Evolutionary conservation across 1,140 invertebrate species (phyloP).

Genomic region (Pissodes strobi): DNA sequence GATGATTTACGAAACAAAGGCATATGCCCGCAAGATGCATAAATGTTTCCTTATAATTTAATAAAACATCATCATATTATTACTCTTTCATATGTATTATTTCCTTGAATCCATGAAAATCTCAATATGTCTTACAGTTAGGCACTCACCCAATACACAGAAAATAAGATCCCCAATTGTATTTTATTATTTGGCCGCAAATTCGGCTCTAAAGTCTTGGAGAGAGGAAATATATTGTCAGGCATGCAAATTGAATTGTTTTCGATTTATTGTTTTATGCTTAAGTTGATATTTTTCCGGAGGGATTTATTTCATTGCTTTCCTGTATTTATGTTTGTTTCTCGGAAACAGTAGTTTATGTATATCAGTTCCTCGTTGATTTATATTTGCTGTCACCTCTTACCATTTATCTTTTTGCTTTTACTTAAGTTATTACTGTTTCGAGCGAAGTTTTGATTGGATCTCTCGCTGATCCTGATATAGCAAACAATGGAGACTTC

Average conservation of each 20-base stretch:
- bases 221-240: constrained; percentile 6
- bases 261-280: constrained; percentile 30
- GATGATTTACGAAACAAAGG: too few species aligned
- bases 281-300: constrained; percentile 32
- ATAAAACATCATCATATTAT: too few species aligned
- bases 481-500: too few species aligned
- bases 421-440: background rate
- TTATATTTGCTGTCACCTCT: background rate
- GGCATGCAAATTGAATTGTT: constrained; percentile 27
- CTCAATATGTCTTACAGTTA: too few species aligned
- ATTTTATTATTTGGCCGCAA: constrained; percentile 27
- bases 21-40: too few species aligned
- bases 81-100: too few species aligned
- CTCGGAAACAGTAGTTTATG: constrained; percentile 25
- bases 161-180: constrained; percentile 9
- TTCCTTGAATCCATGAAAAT: too few species aligned
- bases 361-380: constrained; percentile 24
- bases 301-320: constrained; percentile 27
- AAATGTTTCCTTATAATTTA: too few species aligned
- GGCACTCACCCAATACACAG: background rate
- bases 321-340: constrained; percentile 30
- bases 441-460: too few species aligned
- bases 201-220: constrained; percentile 18
- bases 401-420: constrained; percentile 1
- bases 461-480: too few species aligned